These are phyloP conservation scores for Plecturocebus donacophilus DNA, from an alignment of 2,113 vertebrate species.

Conservation along the genomic window DNA sequence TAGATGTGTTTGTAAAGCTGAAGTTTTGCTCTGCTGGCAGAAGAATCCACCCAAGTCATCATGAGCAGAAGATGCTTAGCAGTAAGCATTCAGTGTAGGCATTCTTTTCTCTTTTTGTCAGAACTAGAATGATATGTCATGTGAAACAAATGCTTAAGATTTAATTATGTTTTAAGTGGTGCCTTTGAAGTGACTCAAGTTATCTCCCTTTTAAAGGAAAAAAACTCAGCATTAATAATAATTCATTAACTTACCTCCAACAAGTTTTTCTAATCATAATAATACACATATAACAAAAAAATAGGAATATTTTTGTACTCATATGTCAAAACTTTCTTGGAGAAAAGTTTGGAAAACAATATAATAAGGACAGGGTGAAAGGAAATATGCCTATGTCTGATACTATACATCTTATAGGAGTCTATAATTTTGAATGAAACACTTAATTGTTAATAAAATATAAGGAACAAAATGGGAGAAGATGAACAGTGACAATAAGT, in stretches of 20 bases:
- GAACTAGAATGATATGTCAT: not conserved
- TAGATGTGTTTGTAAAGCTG: not conserved
- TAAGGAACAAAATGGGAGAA: not conserved
- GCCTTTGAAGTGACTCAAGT: not conserved
- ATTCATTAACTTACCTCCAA: slow-evolving; percentile 1
- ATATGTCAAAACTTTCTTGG: not conserved
- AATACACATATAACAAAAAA: not conserved
- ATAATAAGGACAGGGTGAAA: not conserved
- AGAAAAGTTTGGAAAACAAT: slow-evolving; percentile 2
- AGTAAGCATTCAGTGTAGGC: not conserved
- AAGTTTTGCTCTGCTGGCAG: not conserved
- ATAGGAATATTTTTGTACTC: not conserved
- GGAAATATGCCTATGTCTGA: not conserved
- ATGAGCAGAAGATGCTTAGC: not conserved
- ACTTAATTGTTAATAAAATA: not conserved
- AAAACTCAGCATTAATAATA: not conserved
- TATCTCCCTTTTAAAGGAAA: not conserved
- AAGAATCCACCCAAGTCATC: not conserved
- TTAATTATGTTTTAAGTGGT: not conserved
- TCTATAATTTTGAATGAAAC: not conserved
- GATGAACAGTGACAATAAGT: not conserved
- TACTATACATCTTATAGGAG: not conserved
- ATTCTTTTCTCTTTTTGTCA: not conserved
- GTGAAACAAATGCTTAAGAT: not conserved
- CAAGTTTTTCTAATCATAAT: not conserved